Evolutionary conservation across 2,797 vertebrate genomes (phyloP).

Genomic region (Heliangelus exortis): DNA sequence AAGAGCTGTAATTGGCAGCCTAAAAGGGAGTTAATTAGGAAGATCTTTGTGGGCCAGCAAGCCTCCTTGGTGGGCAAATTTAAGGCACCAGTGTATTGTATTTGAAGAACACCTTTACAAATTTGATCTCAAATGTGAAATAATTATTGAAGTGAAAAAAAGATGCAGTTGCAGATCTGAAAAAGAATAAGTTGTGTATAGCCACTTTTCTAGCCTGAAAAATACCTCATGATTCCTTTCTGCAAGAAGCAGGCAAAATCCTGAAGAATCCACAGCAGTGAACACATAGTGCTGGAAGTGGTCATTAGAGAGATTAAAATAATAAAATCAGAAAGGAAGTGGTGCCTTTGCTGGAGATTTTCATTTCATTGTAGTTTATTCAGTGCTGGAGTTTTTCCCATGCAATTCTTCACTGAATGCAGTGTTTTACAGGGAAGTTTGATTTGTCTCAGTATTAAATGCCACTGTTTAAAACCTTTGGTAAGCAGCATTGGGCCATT

Average conservation of each 20-base stretch:
- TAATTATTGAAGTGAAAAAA: not conserved
- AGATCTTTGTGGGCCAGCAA: not conserved
- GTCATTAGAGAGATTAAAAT: not conserved
- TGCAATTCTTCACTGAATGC: not conserved
- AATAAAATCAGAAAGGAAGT: not conserved
- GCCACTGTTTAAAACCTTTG: conserved; percentile 3
- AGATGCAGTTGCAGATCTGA: not conserved
- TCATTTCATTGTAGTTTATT: not conserved
- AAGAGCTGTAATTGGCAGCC: conserved; percentile 8
- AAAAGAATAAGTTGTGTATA: not conserved
- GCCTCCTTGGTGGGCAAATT: not conserved
- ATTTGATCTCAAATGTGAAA: not conserved
- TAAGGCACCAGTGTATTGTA: not conserved
- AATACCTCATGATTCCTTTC: not conserved
- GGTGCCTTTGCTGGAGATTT: not conserved
- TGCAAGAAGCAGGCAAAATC: not conserved
- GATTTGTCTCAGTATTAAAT: conserved; percentile 26
- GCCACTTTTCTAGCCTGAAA: not conserved
- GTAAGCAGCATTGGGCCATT: conserved; percentile 18
- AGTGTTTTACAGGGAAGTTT: conserved; percentile 2
- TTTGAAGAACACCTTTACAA: not conserved
- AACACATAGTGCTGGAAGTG: not conserved
- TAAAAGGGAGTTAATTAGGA: conserved; percentile 27
- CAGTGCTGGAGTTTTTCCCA: not conserved
- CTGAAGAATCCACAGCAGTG: not conserved